phyloP scores from a whole-genome alignment of 2,888 invertebrate genomes.

The Habroteleia sp. region DNA sequence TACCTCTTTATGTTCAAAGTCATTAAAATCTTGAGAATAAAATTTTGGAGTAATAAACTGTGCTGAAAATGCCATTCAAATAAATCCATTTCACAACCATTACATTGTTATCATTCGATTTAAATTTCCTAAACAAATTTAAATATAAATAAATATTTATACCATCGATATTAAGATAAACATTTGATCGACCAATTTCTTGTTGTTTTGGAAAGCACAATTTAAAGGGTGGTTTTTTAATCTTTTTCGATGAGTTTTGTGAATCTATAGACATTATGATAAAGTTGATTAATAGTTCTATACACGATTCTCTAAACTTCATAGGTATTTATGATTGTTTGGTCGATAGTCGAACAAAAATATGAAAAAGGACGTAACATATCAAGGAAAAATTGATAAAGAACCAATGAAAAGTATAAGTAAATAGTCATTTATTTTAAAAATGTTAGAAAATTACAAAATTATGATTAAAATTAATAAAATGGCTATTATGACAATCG shows the following conservation, averaged over 20 bases:
- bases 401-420: too few relatives aligned
- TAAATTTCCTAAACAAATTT: too few relatives aligned
- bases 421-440: constrained; percentile 42
- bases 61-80: constrained; percentile 64
- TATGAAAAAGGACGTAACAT: too few relatives aligned
- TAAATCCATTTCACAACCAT: background rate
- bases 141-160: constrained; percentile 63
- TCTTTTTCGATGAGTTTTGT: too few relatives aligned
- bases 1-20: constrained; percentile 56
- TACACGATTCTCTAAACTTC: too few relatives aligned
- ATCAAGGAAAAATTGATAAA: too few relatives aligned
- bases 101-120: too few relatives aligned
- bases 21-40: constrained; percentile 68
- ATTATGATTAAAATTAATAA: constrained; percentile 7
- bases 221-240: constrained; percentile 71
- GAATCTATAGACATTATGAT: too few relatives aligned
- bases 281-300: too few relatives aligned
- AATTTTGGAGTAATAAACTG: constrained; percentile 73
- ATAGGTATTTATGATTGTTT: too few relatives aligned
- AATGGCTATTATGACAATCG: too few relatives aligned
- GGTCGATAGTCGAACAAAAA: too few relatives aligned
- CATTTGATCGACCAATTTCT: constrained; percentile 71
- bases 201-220: constrained; percentile 73
- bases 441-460: constrained; percentile 48
- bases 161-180: constrained; percentile 66